A percentile compares a stretch with the other conserved stretches of the same genome.
These are phyloP conservation scores for Diadophis punctatus DNA, from an alignment of 2,113 vertebrate genomes.

Conservation along the genomic window DNA sequence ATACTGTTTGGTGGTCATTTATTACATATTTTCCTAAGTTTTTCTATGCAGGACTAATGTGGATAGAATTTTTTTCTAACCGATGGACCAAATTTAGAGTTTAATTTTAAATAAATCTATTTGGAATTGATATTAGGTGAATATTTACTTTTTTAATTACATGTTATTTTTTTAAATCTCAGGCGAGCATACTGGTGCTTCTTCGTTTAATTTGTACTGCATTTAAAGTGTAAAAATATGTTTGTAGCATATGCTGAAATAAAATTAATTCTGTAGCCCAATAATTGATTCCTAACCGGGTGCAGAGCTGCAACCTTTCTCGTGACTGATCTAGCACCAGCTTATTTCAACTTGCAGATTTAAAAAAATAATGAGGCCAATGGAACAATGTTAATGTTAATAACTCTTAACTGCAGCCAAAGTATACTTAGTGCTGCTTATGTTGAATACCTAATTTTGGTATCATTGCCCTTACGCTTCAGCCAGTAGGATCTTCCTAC, in stretches of 20 bases:
- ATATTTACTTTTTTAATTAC: background rate
- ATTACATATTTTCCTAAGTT: slow-evolving; percentile 46
- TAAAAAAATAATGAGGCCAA: background rate
- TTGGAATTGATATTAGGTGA: background rate
- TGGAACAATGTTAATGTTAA: background rate
- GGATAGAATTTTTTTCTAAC: background rate
- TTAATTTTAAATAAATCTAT: background rate
- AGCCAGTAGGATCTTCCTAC: background rate
- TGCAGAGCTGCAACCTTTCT: background rate
- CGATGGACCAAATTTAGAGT: slow-evolving; percentile 26
- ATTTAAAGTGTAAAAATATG: background rate
- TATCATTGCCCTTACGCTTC: background rate
- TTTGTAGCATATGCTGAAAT: background rate
- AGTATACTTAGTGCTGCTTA: background rate
- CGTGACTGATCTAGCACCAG: background rate
- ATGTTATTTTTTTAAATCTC: background rate
- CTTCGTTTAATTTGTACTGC: background rate
- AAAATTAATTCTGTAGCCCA: background rate
- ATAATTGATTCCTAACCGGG: background rate
- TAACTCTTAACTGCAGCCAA: background rate
- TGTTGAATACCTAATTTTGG: background rate
- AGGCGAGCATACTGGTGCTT: background rate
- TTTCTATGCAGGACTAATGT: slow-evolving; percentile 24
- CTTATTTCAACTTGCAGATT: background rate
- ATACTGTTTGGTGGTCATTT: slow-evolving; percentile 53